These are phyloP conservation scores for Lydus trimaculatus DNA, from an alignment of 2,888 invertebrate species.

Conservation along the genomic window DNA sequence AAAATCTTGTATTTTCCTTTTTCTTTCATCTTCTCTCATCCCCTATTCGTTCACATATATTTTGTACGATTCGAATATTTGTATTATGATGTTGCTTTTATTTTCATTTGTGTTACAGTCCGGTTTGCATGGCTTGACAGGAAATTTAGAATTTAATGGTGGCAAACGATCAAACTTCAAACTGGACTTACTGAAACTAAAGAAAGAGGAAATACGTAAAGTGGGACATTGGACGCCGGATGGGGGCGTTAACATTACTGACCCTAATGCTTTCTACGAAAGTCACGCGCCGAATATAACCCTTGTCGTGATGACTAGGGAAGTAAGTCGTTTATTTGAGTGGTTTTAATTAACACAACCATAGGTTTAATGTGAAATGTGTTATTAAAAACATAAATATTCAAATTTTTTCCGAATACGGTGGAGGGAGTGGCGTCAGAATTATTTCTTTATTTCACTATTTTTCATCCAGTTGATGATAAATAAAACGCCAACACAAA, in stretches of 20 bases:
- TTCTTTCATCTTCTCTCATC: neutral
- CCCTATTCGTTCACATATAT: neutral
- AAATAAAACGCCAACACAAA: neutral
- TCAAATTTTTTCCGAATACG: neutral
- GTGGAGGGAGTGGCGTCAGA: neutral
- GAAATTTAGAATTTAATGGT: constrained; percentile 85
- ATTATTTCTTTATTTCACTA: neutral
- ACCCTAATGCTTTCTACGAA: constrained; percentile 85
- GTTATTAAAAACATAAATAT: neutral
- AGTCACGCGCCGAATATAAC: constrained; percentile 85
- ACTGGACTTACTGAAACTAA: constrained; percentile 83
- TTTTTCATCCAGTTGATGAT: neutral
- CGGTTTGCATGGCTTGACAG: constrained; percentile 85
- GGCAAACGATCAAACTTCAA: constrained; percentile 85
- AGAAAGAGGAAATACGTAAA: constrained; percentile 78
- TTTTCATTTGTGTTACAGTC: constrained; percentile 65
- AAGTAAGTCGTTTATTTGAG: constrained; percentile 66
- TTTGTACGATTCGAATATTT: neutral
- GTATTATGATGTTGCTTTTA: neutral
- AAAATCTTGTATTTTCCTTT: constrained; percentile 5
- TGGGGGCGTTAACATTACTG: constrained; percentile 81
- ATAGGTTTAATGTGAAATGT: neutral
- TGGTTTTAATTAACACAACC: constrained; percentile 12
- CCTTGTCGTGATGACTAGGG: constrained; percentile 87
- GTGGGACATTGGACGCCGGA: constrained; percentile 84